Conservation (phyloP, 2,797 vertebrate genomes). For the Moxostoma hubbsi region DNA sequence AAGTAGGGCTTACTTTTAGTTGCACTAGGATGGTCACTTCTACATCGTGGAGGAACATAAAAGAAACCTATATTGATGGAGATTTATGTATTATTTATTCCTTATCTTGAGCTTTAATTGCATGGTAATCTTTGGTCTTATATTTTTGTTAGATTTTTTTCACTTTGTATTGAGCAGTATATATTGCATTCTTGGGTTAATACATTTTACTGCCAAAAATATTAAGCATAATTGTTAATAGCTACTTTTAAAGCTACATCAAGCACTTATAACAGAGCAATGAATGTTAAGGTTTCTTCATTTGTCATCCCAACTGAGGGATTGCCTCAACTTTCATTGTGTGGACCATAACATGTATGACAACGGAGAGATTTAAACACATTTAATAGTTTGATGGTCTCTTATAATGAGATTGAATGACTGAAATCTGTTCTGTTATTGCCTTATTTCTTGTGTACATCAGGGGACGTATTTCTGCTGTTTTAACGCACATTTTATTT, state of each 20-base stretch:
- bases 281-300: not conserved
- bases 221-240: not conserved
- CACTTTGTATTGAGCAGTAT: not conserved
- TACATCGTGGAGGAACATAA: not conserved
- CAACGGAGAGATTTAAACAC: not conserved
- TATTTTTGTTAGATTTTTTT: not conserved
- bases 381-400: not conserved
- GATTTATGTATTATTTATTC: conserved; percentile 16
- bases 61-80: not conserved
- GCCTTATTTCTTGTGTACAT: not conserved
- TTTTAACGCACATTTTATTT: conserved; percentile 2
- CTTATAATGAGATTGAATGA: not conserved
- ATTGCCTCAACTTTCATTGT: not conserved
- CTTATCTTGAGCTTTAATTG: conserved; percentile 23
- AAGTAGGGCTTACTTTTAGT: conserved; percentile 3
- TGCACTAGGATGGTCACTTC: not conserved
- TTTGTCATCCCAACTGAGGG: not conserved
- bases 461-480: not conserved
- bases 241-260: not conserved
- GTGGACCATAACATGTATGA: not conserved
- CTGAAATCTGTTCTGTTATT: not conserved
- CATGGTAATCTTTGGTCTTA: conserved; percentile 18
- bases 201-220: not conserved
- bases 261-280: not conserved
- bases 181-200: not conserved